Base-by-base conservation (phyloP, 2,797 vertebrate species). In the Rhadinocentrus ornatus region DNA sequence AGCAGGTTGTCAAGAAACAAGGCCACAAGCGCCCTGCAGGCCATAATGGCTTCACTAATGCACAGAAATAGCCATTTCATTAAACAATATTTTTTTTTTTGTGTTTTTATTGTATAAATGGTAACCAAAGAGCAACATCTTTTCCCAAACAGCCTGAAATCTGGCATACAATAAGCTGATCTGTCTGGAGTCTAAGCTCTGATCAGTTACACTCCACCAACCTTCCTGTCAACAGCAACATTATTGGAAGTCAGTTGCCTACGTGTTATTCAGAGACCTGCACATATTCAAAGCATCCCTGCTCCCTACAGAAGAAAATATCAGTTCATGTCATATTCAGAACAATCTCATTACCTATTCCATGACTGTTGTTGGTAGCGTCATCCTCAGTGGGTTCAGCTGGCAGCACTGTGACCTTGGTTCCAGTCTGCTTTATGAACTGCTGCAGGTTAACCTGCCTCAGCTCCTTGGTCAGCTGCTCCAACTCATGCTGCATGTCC, bases 371-470 rank as follows among this genome's bases (percentile, higher is more conserved):
- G 0, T 80, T 94, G 0, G 86, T 86, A 58, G 92, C 83, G 63
- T 97, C 96, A 1, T 95, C 89, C 48, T 98, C 97, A 0, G 80
- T 76, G 3, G 97, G 97, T 64, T 98, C 96, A 0, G 97, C 97
- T 0, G 98, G 97, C 84, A 99, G 89, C 62, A 99, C 97, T 0
- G 98, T 99, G 54, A 99, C 98, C 89, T 98, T 99, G 1, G 97
- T 97, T 77, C 98, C 98, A 0, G 98, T 99, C 84, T 99, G 98
- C 90, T 96, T 96, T 92, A 99, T 99, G 84, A 99, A 99, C 91
- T 99, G 98, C 80, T 99, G 98, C 66, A 99, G 96, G 73, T 99
- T 99, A 41, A 99, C 97, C 85, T 99, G 98, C 61, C 98, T 93
- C 80, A 99, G 93, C 93, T 99, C 98, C 91, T 98, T 99, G 9